Percentiles rank a stretch among this genome's conserved stretches.
Evolutionary conservation across 92 coral and sea anemone species (phyloP).

Genomic region (Chrysogorgia sp.): DNA sequence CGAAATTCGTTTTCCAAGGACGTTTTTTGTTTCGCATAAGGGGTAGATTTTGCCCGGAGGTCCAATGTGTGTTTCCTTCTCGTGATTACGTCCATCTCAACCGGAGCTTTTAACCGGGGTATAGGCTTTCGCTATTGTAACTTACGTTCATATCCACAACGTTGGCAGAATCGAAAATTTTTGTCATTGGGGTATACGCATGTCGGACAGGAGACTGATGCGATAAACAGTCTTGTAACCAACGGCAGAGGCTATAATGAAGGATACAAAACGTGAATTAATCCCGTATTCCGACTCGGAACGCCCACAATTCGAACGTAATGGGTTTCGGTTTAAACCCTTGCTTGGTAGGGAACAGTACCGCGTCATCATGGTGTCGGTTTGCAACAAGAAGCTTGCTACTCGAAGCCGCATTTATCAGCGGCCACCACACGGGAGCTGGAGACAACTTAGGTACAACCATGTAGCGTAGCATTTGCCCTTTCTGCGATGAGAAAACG

Average conservation of each 20-base stretch:
- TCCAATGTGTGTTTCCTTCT: neutral
- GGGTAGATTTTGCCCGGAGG: neutral
- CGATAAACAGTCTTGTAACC: too few relatives aligned
- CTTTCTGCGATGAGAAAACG: too few relatives aligned
- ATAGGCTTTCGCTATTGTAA: neutral
- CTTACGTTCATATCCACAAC: too few relatives aligned
- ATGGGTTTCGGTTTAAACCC: conserved; percentile 41
- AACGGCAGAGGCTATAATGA: too few relatives aligned
- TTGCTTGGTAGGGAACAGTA: conserved; percentile 40
- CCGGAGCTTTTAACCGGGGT: neutral
- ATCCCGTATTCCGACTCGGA: too few relatives aligned
- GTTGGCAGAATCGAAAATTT: too few relatives aligned
- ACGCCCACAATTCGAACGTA: too few relatives aligned
- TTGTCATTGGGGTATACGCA: conserved; percentile 16
- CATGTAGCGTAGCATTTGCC: too few relatives aligned
- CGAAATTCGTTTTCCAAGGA: conserved; percentile 2
- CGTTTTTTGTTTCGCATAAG: conserved; percentile 22
- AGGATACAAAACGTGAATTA: too few relatives aligned
- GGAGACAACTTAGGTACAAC: too few relatives aligned
- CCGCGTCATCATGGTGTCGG: too few relatives aligned
- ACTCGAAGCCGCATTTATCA: conserved; percentile 22
- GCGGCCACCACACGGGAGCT: conserved; percentile 55
- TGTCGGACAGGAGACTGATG: too few relatives aligned
- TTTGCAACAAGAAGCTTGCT: conserved; percentile 29
- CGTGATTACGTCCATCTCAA: neutral